Percentiles rank a stretch among this genome's conserved stretches.
phyloP scores from a whole-genome alignment of 2,888 invertebrate species.

The Toxonevra muliebris region DNA sequence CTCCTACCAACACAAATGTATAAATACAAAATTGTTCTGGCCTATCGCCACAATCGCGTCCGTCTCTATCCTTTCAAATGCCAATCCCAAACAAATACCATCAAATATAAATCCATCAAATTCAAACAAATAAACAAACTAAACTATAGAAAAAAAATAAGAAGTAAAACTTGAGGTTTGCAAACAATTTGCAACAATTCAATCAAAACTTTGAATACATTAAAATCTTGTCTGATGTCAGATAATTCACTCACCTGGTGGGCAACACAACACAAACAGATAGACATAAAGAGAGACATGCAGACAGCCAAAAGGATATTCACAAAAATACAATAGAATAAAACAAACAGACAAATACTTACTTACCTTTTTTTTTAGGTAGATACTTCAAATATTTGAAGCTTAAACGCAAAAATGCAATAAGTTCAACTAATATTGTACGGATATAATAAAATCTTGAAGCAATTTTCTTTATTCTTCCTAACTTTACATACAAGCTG shows the following conservation, averaged over 20 bases:
- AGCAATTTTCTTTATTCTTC: too few species aligned
- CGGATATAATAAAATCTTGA: too few species aligned
- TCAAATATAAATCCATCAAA: conserved; percentile 27
- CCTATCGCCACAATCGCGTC: neutral
- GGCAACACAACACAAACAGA: neutral
- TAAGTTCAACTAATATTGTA: neutral
- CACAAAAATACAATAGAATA: too few species aligned
- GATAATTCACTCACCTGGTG: conserved; percentile 38
- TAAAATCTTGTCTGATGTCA: conserved; percentile 50
- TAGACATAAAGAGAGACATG: conserved; percentile 12
- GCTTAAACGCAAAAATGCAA: neutral
- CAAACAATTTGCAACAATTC: conserved; percentile 62
- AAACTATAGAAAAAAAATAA: neutral
- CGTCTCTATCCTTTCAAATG: conserved; percentile 1
- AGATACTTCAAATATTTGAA: conserved; percentile 5
- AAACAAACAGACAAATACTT: too few species aligned
- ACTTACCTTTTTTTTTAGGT: too few species aligned
- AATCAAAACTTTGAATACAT: conserved; percentile 54
- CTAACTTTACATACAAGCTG: too few species aligned
- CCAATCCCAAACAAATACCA: conserved; percentile 8
- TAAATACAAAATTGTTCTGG: neutral
- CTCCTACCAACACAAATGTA: too few species aligned
- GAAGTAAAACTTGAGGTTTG: conserved; percentile 38
- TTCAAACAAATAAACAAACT: neutral
- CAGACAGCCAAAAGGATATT: too few species aligned